These are phyloP conservation scores for Mobula hypostoma DNA, from an alignment of 2,113 vertebrate genomes.

Conservation along the genomic window DNA sequence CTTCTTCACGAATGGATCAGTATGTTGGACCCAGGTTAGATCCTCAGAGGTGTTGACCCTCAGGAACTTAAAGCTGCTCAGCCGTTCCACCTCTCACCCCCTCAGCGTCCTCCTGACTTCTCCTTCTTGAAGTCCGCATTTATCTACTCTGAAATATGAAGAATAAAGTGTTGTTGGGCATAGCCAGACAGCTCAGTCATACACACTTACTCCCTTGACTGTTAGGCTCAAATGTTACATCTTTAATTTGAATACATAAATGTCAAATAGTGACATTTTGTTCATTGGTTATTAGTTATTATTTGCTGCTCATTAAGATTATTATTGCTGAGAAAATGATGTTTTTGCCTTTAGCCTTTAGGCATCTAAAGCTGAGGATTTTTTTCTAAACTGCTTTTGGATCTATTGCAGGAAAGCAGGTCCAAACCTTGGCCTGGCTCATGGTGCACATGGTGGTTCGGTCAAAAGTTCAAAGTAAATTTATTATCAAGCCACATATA, in stretches of 20 bases:
- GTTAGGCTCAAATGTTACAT: neutral
- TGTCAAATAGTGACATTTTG: conserved; percentile 18
- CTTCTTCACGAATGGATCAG: no score
- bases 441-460: neutral
- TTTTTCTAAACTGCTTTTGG: neutral
- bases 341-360: neutral
- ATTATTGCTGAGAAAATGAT: neutral
- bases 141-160: neutral
- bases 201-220: neutral
- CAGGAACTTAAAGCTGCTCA: no score
- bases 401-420: neutral
- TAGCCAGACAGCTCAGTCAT: neutral
- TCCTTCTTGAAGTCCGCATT: neutral
- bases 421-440: neutral
- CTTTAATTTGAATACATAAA: neutral
- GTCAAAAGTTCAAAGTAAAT: neutral
- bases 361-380: neutral
- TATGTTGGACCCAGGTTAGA: no score
- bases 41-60: no score
- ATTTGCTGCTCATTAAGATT: neutral
- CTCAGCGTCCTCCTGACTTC: no score
- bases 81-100: no score
- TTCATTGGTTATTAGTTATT: neutral
- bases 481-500: no score
- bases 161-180: neutral